Evolutionary conservation across 2,113 vertebrate species (phyloP).

Genomic region (Raphicerus campestris): DNA sequence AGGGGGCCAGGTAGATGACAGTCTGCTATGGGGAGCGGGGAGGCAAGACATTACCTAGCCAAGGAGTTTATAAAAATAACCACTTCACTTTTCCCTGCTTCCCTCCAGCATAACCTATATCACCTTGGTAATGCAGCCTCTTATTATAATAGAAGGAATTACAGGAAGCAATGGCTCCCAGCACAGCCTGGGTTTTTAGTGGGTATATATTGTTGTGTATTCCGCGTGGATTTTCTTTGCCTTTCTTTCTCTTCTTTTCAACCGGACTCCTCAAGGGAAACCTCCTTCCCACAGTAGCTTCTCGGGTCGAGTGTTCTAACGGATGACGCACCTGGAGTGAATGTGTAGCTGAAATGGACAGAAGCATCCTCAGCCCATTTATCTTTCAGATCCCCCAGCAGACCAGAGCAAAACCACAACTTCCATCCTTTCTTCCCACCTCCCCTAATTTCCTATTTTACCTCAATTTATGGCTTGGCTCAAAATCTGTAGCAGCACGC

Average conservation of each 20-base stretch:
- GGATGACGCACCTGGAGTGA: constrained; percentile 76
- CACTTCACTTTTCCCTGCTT: no score
- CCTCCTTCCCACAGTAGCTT: constrained; percentile 50
- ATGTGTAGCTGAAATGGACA: constrained; percentile 70
- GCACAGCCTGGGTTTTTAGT: background rate
- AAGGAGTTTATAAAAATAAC: background rate
- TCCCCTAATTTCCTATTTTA: constrained; percentile 36
- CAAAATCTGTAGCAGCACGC: constrained; percentile 11
- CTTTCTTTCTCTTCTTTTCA: constrained; percentile 56
- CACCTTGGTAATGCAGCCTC: background rate
- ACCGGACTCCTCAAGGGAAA: constrained; percentile 66
- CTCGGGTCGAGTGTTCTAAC: constrained; percentile 69
- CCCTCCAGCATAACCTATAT: fast-evolving
- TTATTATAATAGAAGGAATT: no score
- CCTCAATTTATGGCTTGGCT: constrained; percentile 53
- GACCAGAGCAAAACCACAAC: constrained; percentile 32
- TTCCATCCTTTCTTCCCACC: background rate
- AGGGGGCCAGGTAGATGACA: no score
- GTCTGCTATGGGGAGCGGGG: no score
- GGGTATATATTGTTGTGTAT: constrained; percentile 56
- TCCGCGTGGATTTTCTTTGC: constrained; percentile 70
- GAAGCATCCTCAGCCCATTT: constrained; percentile 73
- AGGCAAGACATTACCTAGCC: background rate
- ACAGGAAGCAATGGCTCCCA: background rate
- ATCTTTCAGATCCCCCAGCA: constrained; percentile 75